phyloP scores from a whole-genome alignment of 2,113 vertebrate genomes.

The Crotalus tigris region DNA sequence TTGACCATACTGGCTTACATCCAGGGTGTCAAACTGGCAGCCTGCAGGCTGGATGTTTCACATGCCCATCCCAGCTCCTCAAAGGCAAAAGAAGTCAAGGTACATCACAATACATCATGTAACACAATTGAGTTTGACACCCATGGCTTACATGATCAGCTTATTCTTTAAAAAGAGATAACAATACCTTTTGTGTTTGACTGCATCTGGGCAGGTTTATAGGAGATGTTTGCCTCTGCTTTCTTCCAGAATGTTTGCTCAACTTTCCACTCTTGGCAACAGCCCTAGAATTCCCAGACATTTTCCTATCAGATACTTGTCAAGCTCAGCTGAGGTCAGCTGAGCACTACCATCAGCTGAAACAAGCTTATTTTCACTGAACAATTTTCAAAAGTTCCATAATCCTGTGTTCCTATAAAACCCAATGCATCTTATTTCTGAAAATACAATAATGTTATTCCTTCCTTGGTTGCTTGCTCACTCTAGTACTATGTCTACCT shows the following conservation, averaged over 20 bases:
- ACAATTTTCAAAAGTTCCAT: not conserved
- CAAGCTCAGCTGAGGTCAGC: not conserved
- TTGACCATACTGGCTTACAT: not conserved
- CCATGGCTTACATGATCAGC: not conserved
- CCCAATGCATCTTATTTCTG: not conserved
- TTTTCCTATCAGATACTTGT: not conserved
- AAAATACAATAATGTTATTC: not conserved
- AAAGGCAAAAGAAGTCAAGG: too few relatives aligned
- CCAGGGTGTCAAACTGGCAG: too few relatives aligned
- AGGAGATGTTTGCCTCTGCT: not conserved
- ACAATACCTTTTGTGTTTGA: not conserved
- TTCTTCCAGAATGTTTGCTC: not conserved
- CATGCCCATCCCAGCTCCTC: too few relatives aligned
- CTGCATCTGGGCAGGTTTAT: not conserved
- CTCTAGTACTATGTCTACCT: not conserved
- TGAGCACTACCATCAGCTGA: not conserved
- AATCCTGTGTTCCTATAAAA: not conserved
- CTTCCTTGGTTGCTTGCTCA: not conserved
- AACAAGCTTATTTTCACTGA: not conserved
- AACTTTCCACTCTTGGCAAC: not conserved
- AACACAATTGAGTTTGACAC: too few relatives aligned
- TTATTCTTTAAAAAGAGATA: not conserved
- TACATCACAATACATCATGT: too few relatives aligned
- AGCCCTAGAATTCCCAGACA: not conserved
- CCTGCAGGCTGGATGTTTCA: too few relatives aligned